These are phyloP conservation scores for Carassius carassius DNA, from an alignment of 2,113 vertebrate genomes.

Conservation along the genomic window DNA sequence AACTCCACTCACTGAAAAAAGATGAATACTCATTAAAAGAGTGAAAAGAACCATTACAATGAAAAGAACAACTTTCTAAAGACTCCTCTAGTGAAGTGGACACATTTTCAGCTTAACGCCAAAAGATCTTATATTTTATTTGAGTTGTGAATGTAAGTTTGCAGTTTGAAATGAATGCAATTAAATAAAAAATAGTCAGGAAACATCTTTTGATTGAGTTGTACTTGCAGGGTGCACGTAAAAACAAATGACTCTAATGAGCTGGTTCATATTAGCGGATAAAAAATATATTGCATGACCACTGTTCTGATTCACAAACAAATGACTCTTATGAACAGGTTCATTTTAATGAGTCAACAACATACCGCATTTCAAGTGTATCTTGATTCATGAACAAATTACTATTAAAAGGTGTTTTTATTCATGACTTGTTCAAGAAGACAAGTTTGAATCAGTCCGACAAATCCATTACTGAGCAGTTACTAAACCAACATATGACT, in stretches of 20 bases:
- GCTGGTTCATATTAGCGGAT: no score
- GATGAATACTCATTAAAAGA: slow-evolving; percentile 14
- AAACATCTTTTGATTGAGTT: background rate
- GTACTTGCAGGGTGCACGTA: background rate
- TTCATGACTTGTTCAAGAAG: background rate
- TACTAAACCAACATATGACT: background rate
- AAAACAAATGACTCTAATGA: background rate
- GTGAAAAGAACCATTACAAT: slow-evolving; percentile 7
- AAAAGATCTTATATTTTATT: background rate
- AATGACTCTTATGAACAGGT: no score
- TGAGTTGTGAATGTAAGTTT: background rate
- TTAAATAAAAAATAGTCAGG: background rate
- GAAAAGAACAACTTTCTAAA: background rate
- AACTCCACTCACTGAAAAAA: background rate
- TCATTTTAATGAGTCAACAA: no score
- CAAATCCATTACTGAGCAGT: background rate
- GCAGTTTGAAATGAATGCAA: background rate
- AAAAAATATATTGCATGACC: no score
- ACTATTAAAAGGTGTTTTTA: no score
- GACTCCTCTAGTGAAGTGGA: background rate
- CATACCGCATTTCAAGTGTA: no score
- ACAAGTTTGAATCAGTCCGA: background rate
- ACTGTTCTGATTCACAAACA: no score
- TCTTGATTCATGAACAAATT: no score
- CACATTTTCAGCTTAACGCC: background rate